Evolutionary conservation across 2,888 invertebrate genomes (phyloP).

Genomic region (Willowsia nigromaculata): DNA sequence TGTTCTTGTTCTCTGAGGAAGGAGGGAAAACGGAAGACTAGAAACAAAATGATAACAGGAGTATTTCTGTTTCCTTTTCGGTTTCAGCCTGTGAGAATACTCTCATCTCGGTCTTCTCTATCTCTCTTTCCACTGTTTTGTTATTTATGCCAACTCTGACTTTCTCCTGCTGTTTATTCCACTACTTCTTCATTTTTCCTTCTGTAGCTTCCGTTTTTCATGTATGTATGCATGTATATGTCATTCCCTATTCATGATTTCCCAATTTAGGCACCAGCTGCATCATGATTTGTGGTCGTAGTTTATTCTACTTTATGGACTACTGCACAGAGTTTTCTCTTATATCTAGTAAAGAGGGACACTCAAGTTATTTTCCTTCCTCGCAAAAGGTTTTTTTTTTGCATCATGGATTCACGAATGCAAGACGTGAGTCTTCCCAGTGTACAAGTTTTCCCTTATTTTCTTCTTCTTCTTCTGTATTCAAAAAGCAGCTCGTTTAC

Average conservation of each 20-base stretch:
- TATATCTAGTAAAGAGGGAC: background rate
- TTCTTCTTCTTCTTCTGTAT: slow-evolving; percentile 4
- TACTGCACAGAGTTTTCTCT: slow-evolving; percentile 32
- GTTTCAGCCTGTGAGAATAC: background rate
- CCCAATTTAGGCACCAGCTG: slow-evolving; percentile 75
- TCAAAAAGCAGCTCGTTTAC: slow-evolving; percentile 29
- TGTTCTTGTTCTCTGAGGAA: background rate
- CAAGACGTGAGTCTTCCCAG: background rate
- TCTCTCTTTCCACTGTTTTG: slow-evolving; percentile 22
- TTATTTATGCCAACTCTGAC: slow-evolving; percentile 51
- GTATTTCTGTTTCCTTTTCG: slow-evolving; percentile 28
- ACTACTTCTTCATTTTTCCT: slow-evolving; percentile 48
- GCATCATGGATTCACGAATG: background rate
- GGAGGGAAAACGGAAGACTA: slow-evolving; percentile 48
- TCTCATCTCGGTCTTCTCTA: background rate
- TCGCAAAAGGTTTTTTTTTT: background rate
- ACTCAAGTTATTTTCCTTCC: background rate
- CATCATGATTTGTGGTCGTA: slow-evolving; percentile 75
- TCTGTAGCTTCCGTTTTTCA: background rate
- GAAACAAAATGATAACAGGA: slow-evolving; percentile 56
- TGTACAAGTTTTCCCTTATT: background rate
- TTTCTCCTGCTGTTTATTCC: slow-evolving; percentile 39
- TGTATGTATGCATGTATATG: slow-evolving; percentile 50
- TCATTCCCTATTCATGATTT: slow-evolving; percentile 77
- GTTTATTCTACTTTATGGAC: slow-evolving; percentile 69